phyloP scores from a whole-genome alignment of 2,797 vertebrate species.

The Parotocinclus haroldoi region DNA sequence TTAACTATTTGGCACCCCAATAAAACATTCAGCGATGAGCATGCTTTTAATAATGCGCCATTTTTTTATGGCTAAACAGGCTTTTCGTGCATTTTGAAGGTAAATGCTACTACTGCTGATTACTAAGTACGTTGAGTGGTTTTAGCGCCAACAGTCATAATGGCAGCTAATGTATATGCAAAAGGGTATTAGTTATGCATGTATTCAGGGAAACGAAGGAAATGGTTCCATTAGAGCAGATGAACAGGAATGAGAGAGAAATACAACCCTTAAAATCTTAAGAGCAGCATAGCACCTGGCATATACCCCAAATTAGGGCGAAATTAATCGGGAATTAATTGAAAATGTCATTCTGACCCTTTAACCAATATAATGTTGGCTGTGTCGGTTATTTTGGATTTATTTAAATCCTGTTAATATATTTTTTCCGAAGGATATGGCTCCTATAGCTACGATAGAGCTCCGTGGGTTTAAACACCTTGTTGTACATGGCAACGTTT shows the following conservation, averaged over 20 bases:
- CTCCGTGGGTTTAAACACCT: no score
- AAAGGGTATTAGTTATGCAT: slow-evolving; percentile 42
- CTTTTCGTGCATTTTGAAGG: slow-evolving; percentile 23
- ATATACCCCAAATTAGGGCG: not conserved
- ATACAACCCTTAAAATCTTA: slow-evolving; percentile 13
- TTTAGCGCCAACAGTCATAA: slow-evolving; percentile 40
- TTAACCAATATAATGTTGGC: not conserved
- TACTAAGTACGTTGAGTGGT: slow-evolving; percentile 45
- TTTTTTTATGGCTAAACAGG: slow-evolving; percentile 35
- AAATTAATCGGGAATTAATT: no score
- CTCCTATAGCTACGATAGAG: no score
- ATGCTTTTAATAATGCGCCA: slow-evolving; percentile 38
- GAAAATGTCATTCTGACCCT: no score
- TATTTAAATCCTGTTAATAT: no score
- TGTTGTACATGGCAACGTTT: no score
- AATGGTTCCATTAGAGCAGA: slow-evolving; percentile 41
- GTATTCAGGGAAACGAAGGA: slow-evolving; percentile 39
- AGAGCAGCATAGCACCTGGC: slow-evolving; percentile 17
- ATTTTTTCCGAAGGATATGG: no score
- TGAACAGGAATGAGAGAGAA: slow-evolving; percentile 37
- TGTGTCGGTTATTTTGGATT: no score
- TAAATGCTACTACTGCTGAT: slow-evolving; percentile 30
- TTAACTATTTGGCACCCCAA: slow-evolving; percentile 87
- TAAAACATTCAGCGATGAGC: slow-evolving; percentile 80
- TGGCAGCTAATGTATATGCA: slow-evolving; percentile 31